Base-by-base conservation (phyloP, 2,888 invertebrate species). In the Atethmia centrago region DNA sequence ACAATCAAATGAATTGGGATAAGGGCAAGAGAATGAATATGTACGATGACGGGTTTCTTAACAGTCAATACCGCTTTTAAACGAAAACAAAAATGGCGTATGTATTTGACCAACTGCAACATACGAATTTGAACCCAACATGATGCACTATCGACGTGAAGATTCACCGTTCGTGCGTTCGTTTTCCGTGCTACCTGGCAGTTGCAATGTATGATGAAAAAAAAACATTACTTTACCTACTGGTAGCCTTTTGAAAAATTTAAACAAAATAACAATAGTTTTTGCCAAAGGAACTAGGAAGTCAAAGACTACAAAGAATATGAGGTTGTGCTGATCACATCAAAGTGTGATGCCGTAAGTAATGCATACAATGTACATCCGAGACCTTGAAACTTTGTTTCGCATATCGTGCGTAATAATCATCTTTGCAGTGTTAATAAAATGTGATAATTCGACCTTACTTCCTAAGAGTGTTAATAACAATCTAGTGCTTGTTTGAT, bases 351-450 rank as follows among this genome's bases (percentile, higher is more conserved):
- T 65, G 55, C 55, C 31, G 36, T 45, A 10, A 47, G 53, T 19
- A 58, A 70, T 31, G 45, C 25, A 53, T 47, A 78, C 79, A 78
- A 69, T 79, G 47, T 47, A 58, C 40, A 49, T 62, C 65, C 5
- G 28, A 31, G n/a, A 45, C 79, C 79, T 79, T 79, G 71, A 28
- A 42, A 49, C n/a, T 53, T 47, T 42, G 19, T 40, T 56, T 55
- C 25, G 14, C 40, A 36, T 28, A 45, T 12, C 14, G 62, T 79
- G 53, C 51, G 40, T 63, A 58, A 49, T 66, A 36, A 77, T 82
- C 78, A 58, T 62, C 79, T 45, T 45, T 25, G 19, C 49, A n/a
- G 31, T 82, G 65, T 70, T 63, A 65, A 83, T 63, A 49, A 25
- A 66, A 69, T 70, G 31, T 40, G 61, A 47, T 78, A 66, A 77